Percentiles rank a stretch among this genome's conserved stretches.
phyloP scores from a whole-genome alignment of 2,888 invertebrate species.

The Tetranychus truncatus region DNA sequence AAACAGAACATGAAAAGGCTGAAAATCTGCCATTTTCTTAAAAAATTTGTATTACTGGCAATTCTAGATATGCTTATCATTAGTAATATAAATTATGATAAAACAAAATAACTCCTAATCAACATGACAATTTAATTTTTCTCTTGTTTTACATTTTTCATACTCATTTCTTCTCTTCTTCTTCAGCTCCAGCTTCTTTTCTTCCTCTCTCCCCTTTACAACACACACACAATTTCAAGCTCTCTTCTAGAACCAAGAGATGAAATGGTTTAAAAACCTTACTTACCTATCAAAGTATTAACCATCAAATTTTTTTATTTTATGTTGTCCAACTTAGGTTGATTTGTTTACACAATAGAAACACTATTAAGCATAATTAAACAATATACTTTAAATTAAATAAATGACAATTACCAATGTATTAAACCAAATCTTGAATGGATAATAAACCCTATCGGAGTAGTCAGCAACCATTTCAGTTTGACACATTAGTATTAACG shows the following conservation, averaged over 20 bases:
- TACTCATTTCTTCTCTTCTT: not conserved
- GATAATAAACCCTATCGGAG: too few species aligned
- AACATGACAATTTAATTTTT: not conserved
- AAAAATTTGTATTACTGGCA: too few species aligned
- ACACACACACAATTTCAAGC: not conserved
- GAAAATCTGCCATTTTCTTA: too few species aligned
- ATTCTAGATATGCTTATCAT: not conserved
- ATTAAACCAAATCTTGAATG: not conserved
- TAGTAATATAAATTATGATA: not conserved
- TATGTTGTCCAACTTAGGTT: not conserved
- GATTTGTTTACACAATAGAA: not conserved
- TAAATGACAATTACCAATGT: slow-evolving; percentile 12
- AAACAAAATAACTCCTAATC: not conserved
- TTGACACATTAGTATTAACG: too few species aligned
- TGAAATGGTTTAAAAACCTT: not conserved
- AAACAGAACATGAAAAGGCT: too few species aligned
- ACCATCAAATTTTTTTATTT: not conserved
- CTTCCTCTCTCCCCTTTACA: not conserved
- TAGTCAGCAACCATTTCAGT: too few species aligned
- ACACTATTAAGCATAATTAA: not conserved
- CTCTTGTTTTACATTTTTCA: not conserved
- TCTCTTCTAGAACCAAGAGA: not conserved
- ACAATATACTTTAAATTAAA: slow-evolving; percentile 13
- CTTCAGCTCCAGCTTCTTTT: slow-evolving; percentile 2
- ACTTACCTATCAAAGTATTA: not conserved